Base-by-base conservation (phyloP, 2,888 invertebrate species). In the Neoscelio sp. region DNA sequence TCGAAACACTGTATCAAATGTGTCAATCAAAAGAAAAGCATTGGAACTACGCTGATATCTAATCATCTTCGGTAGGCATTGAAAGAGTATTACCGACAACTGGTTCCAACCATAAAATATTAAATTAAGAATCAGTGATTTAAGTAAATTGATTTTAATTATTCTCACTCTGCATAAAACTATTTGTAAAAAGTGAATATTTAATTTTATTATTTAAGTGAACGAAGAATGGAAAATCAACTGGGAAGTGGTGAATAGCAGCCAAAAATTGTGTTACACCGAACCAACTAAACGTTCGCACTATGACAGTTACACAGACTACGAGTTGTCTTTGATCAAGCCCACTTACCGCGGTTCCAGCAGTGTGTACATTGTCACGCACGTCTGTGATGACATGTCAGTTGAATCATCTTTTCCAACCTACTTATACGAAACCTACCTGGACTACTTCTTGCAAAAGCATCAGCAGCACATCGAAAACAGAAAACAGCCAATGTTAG, bases 341-440 rank as follows among this genome's bases (percentile, higher is more conserved):
- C 98, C 98, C 0, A 97, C 96, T 94, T 99, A 99, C 89, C 92
- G 95, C 82, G 76, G 81, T 2, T 84, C 84, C 7, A 46, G 80
- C 5, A 83, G 78, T 26, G 83, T 90, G 15, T 96, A 95, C 87
- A 90, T 96, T 18, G 96, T 96, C 0, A 93, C 95, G 0, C 92
- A 93, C 84, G 93, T 97, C 3, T 92, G 94, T 38, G 91, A 93
- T 6, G 92, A 95, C 81, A 88, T 94, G 86, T 94, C 92, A 2
- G 95, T 97, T 0, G 56, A 89, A 2, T 95, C 95, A 10, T 81
- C 86, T 2, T 97, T 97, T 88, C 95, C 95, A 0, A 92, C 92
- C 1, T 89, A 91, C 0, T 91, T 93, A 0, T 94, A 91, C 78
- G 79, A 84, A 0, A 93, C 94, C 0, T 99, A 94, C 86, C 93